These are phyloP conservation scores for Platycercus adscitus DNA, from an alignment of 2,113 vertebrate genomes.

Conservation along the genomic window DNA sequence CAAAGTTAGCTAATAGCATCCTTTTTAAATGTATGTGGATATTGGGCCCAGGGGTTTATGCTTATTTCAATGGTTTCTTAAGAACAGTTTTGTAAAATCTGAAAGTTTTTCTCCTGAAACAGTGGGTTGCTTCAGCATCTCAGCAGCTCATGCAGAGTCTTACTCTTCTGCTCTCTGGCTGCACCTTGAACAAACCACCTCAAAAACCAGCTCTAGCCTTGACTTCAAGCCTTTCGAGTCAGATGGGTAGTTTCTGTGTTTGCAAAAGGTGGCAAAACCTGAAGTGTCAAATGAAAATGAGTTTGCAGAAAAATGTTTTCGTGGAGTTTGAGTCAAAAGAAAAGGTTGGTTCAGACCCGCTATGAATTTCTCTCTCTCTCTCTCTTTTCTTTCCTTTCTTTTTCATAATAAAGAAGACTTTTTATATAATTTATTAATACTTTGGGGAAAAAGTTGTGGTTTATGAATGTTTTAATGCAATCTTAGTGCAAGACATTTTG, in stretches of 20 bases:
- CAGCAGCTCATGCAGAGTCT: not conserved
- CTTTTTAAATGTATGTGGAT: not conserved
- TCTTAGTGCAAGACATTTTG: not conserved
- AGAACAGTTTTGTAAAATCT: not conserved
- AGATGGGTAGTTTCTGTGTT: not conserved
- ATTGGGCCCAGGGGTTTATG: not conserved
- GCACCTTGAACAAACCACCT: not conserved
- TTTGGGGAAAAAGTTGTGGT: not conserved
- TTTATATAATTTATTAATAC: not conserved
- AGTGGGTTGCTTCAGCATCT: not conserved
- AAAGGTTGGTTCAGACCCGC: not conserved
- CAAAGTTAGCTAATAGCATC: not conserved
- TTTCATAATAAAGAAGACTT: not conserved
- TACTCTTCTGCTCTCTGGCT: not conserved
- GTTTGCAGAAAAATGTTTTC: not conserved
- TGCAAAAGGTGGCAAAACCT: not conserved
- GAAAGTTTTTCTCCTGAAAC: not conserved
- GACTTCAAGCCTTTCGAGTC: not conserved
- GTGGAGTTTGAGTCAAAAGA: not conserved
- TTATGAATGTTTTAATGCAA: not conserved
- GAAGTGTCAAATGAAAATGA: not conserved
- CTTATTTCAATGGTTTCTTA: not conserved
- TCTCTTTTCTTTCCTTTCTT: not conserved
- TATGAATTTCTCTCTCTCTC: not conserved
- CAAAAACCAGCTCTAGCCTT: not conserved